These are phyloP conservation scores for Corythaixoides concolor DNA, from an alignment of 2,113 vertebrate species.

Conservation along the genomic window DNA sequence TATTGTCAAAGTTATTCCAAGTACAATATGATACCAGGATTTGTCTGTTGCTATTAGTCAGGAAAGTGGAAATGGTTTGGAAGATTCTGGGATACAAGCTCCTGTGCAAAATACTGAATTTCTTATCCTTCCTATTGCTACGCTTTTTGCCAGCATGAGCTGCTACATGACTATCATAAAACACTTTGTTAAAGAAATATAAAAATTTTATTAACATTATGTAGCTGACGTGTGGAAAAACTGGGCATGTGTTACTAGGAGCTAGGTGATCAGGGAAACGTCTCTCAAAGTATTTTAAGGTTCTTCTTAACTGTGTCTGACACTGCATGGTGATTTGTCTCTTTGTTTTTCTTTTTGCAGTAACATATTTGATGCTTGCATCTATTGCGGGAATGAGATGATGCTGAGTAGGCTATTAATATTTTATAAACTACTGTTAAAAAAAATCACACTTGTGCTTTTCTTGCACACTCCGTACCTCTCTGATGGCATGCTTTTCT, in stretches of 20 bases:
- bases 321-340: background rate
- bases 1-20: background rate
- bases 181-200: background rate
- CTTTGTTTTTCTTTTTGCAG: background rate
- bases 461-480: background rate
- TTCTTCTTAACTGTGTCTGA: background rate
- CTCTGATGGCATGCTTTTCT: background rate
- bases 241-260: background rate
- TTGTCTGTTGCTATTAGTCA: background rate
- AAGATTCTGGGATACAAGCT: background rate
- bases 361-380: background rate
- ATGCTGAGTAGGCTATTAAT: background rate
- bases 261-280: background rate
- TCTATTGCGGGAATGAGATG: background rate
- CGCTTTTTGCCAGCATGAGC: background rate
- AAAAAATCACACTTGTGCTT: background rate
- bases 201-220: background rate
- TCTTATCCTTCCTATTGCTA: background rate
- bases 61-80: background rate
- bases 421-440: background rate
- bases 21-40: background rate
- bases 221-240: background rate
- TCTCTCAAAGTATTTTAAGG: background rate
- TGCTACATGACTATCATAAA: background rate
- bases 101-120: background rate